Conservation (phyloP, 1,140 invertebrate species). For the Bombus pyrosoma region DNA sequence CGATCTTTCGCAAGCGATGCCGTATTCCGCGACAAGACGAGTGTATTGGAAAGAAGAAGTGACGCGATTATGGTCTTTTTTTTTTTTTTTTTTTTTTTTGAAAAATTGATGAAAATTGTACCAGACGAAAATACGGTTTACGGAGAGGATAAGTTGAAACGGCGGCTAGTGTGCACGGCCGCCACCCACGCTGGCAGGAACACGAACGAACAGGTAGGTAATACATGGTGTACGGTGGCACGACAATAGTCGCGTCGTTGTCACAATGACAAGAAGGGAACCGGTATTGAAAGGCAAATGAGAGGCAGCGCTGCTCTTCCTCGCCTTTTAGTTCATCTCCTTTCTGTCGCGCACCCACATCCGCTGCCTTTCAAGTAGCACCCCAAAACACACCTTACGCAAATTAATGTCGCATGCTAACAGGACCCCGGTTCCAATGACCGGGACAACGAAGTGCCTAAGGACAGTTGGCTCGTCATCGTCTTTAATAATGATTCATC, state of each 20-base stretch:
- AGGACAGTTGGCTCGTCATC: slow-evolving; percentile 62
- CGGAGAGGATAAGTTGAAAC: slow-evolving; percentile 11
- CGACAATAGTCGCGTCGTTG: slow-evolving; percentile 62
- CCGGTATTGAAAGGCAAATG: slow-evolving; percentile 68
- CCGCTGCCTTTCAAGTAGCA: slow-evolving; percentile 64
- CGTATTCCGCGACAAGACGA: not conserved
- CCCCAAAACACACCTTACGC: slow-evolving; percentile 69
- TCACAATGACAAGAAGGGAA: slow-evolving; percentile 61
- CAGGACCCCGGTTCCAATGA: slow-evolving; percentile 41
- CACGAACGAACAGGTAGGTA: slow-evolving; percentile 54
- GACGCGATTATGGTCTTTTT: not conserved
- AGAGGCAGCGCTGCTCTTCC: slow-evolving; percentile 36
- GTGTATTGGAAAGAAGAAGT: no score
- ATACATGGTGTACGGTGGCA: slow-evolving; percentile 59
- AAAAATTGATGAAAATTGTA: not conserved
- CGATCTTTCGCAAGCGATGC: no score
- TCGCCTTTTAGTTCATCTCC: slow-evolving; percentile 52
- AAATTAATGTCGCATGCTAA: slow-evolving; percentile 70
- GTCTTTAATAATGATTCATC: slow-evolving; percentile 71
- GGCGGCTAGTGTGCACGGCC: slow-evolving; percentile 32
- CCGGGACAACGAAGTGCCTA: slow-evolving; percentile 54
- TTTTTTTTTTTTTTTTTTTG: no score
- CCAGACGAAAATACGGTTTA: slow-evolving; percentile 10
- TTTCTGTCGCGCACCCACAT: slow-evolving; percentile 68
- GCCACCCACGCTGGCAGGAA: slow-evolving; percentile 65